Base-by-base conservation (phyloP, 2,888 invertebrate genomes). In the Macrosoma leucophasiata region DNA sequence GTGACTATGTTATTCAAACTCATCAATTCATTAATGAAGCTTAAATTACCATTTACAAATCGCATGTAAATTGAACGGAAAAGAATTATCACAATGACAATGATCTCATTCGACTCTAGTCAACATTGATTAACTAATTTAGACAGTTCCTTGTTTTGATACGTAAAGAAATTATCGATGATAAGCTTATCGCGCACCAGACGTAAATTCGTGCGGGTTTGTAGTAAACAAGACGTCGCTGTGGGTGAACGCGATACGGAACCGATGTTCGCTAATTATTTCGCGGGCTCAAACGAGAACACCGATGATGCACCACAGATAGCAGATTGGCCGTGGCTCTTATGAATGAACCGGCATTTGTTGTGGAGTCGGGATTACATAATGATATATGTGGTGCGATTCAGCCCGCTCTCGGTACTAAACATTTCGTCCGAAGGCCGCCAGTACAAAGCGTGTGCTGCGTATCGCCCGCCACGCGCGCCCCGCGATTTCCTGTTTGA, bases 401-500 rank as follows among this genome's bases (percentile, higher is more conserved):
- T 44, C 43, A 54, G 50, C 49, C 48, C 52, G 50, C 53, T 53
- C 55, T 62, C 57, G 58, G 62, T 61, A 57, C 65, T 64, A 59
- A 73, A 64, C 74, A 78, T 75, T 71, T 74, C 72, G 64, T 70
- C 55, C 69, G 76, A 73, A 73, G 75, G 81, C 74, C 76, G 67
- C 55, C 62, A 56, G 60, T 64, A 72, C 75, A 72, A 72, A 71
- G 75, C 75, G 68, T 62, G 68, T 60, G 63, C 65, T 45, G 65
- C 63, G 61, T 72, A 71, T 69, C 67, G 67, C 61, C 61, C 63
- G 67, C 78, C 77, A 75, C 79, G 72, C 77, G 77, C 75, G 74
- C 74, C 72, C 67, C 72, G 67, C 74, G 58, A 67, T 76, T 82
- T 84, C 82, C 82, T 84, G 84, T 78, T 82, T 78, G 77, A 82